phyloP scores from a whole-genome alignment of 1,140 invertebrate genomes.

The Pomacea maculata region DNA sequence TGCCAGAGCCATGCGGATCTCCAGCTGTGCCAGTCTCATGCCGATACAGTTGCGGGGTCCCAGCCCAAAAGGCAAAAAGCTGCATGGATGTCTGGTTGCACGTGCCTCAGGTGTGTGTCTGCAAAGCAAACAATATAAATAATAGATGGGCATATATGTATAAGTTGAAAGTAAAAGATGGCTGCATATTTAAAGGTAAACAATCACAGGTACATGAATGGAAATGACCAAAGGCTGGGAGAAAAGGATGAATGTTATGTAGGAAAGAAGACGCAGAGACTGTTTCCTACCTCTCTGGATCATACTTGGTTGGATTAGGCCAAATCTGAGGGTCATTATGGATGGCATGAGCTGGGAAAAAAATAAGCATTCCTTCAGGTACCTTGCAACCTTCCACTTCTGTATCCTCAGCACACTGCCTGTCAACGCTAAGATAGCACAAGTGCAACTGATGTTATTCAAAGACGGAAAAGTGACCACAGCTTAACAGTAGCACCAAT shows the following conservation, averaged over 20 bases:
- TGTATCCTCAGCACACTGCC: neutral
- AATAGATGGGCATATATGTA: too few species aligned
- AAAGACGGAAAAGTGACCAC: too few species aligned
- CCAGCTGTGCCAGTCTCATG: conserved; percentile 71
- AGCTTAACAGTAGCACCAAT: too few species aligned
- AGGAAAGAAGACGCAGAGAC: too few species aligned
- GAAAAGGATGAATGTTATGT: too few species aligned
- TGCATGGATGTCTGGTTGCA: conserved; percentile 25
- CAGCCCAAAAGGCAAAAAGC: conserved; percentile 70
- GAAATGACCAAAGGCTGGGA: too few species aligned
- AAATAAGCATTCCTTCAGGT: conserved; percentile 56
- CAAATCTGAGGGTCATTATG: conserved; percentile 73
- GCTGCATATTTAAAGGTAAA: too few species aligned
- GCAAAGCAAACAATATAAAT: neutral
- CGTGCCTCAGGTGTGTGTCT: conserved; percentile 41
- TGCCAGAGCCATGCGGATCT: conserved; percentile 73
- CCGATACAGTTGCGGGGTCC: conserved; percentile 74
- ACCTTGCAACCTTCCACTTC: neutral
- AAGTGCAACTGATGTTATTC: too few species aligned
- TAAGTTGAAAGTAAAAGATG: too few species aligned
- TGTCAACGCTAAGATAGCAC: neutral
- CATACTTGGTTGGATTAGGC: conserved; percentile 71
- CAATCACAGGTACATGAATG: too few species aligned
- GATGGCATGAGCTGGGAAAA: conserved; percentile 72
- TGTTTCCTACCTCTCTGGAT: conserved; percentile 68